These are phyloP conservation scores for Phaethornis superciliosus DNA, from an alignment of 2,113 vertebrate genomes.

Conservation along the genomic window DNA sequence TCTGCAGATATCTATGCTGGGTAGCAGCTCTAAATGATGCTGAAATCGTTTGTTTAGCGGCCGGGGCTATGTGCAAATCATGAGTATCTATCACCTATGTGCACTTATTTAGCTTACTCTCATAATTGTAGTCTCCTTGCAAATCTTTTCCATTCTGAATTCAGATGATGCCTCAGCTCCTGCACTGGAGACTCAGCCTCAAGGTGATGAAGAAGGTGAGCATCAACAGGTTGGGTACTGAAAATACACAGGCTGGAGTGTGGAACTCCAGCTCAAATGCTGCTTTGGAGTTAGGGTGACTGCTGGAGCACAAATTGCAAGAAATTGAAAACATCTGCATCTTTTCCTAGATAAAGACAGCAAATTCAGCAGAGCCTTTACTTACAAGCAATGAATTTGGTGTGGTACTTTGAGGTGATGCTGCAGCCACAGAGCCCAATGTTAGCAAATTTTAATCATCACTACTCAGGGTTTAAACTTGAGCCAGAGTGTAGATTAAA, in stretches of 20 bases:
- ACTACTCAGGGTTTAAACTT: neutral
- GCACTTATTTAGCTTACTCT: conserved; percentile 86
- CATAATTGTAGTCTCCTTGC: conserved; percentile 98
- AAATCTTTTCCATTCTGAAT: conserved; percentile 99
- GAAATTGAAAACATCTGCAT: neutral
- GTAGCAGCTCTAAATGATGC: neutral
- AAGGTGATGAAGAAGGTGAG: conserved; percentile 95
- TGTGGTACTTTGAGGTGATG: neutral
- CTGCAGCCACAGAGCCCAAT: rapidly evolving
- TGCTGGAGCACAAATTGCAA: neutral
- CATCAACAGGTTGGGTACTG: neutral
- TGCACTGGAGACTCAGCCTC: conserved; percentile 85
- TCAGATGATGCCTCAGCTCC: conserved; percentile 92
- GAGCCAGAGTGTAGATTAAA: neutral
- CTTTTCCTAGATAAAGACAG: neutral
- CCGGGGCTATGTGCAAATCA: conserved; percentile 85
- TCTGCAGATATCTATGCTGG: neutral
- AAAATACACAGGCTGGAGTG: neutral
- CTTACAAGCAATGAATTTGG: neutral
- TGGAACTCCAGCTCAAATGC: neutral
- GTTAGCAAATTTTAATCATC: neutral
- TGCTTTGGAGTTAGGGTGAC: neutral
- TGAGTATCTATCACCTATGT: conserved; percentile 61
- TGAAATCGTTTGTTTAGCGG: conserved; percentile 21
- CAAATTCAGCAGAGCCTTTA: neutral